Conservation (phyloP, 2,797 vertebrate genomes). For the Microtus californicus region DNA sequence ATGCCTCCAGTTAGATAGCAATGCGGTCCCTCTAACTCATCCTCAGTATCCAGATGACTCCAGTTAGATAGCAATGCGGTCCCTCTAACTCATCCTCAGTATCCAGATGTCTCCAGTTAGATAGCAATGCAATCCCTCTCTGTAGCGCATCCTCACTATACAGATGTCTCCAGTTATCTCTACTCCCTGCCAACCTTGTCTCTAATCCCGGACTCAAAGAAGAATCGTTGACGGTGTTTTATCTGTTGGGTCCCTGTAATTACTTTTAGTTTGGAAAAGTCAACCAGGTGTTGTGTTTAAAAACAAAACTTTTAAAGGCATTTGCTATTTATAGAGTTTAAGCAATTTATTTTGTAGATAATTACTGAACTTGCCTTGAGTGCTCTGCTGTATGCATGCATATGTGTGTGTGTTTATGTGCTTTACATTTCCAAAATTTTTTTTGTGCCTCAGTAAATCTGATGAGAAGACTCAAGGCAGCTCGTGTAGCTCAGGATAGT, state of each 20-base stretch:
- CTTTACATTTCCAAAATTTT: background rate
- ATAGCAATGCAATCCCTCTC: background rate
- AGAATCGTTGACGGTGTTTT: background rate
- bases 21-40: background rate
- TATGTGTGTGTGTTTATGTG: background rate
- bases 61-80: background rate
- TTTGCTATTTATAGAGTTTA: background rate
- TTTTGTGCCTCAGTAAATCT: background rate
- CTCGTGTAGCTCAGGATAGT: background rate
- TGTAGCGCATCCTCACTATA: background rate
- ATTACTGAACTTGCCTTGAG: background rate
- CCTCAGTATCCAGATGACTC: background rate
- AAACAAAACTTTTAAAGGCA: background rate
- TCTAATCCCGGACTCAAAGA: background rate
- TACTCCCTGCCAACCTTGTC: background rate
- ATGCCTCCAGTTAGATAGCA: background rate
- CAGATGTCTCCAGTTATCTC: background rate
- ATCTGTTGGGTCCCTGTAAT: background rate
- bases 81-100: background rate
- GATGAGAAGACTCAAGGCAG: background rate
- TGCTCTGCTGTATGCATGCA: rapidly evolving
- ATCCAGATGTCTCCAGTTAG: background rate
- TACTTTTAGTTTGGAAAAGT: constrained; percentile 8
- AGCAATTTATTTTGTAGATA: background rate
- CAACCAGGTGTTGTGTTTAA: background rate